These are phyloP conservation scores for Eudasyphora cyanicolor DNA, from an alignment of 2,888 invertebrate genomes.

Conservation along the genomic window DNA sequence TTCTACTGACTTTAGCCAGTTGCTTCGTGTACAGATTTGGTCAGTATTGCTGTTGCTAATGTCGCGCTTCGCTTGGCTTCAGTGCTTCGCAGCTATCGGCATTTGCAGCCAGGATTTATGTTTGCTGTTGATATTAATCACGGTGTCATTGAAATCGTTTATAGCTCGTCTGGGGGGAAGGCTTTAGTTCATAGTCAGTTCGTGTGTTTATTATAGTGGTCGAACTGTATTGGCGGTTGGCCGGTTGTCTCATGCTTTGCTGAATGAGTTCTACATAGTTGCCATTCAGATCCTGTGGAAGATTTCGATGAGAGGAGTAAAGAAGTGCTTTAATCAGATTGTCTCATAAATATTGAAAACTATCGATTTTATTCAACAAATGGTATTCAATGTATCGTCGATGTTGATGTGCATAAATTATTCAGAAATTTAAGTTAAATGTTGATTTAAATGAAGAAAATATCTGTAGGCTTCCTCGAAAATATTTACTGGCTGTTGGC, in stretches of 20 bases:
- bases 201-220: conserved; percentile 50
- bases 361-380: conserved; percentile 53
- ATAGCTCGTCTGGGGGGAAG: conserved; percentile 53
- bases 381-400: background rate
- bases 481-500: conserved; percentile 29
- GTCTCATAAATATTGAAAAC: conserved; percentile 60
- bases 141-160: conserved; percentile 78
- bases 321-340: conserved; percentile 60
- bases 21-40: no score
- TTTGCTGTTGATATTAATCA: conserved; percentile 76
- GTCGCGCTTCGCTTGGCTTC: conserved; percentile 25
- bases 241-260: background rate
- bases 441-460: conserved; percentile 40
- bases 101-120: conserved; percentile 65
- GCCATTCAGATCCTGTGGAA: conserved; percentile 31
- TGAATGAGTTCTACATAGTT: conserved; percentile 13
- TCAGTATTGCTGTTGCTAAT: no score
- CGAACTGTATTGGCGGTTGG: conserved; percentile 33
- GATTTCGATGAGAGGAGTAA: background rate
- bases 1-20: no score
- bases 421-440: conserved; percentile 46
- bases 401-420: conserved; percentile 36
- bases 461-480: conserved; percentile 30
- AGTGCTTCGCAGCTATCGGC: conserved; percentile 35
- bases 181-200: conserved; percentile 22